Evolutionary conservation across 1,140 invertebrate species (phyloP), one percentile per base, ranked within the genome.

Genomic region (Cardiocondyla obscurior): DNA sequence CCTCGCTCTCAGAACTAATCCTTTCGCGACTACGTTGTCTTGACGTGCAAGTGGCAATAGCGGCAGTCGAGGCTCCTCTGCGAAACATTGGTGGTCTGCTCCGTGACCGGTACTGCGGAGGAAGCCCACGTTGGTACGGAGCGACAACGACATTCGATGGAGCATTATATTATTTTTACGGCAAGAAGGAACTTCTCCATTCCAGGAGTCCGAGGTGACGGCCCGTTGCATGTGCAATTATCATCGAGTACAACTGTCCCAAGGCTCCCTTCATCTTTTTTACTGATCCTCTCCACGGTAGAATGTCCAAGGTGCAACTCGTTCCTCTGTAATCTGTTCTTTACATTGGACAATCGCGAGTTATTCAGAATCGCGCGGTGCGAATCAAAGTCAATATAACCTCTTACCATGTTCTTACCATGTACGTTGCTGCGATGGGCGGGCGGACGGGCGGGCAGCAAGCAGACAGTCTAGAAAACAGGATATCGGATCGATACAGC

Each of bases 31-130:
- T 46, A 42, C 28, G 49, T 85, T 88, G 88, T 84, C 90, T 91
- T 82, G 91, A 90, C 86, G 87, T 89, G 70, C 65, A 85, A 83
- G 73, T 76, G 58, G 88, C 84, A 51, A 81, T 60, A 72, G 81
- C 83, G 28, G 83, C 72, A 65, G 81, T 82, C 14, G 83, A 70
- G 70, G 84, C 82, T 82, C 85, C 87, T 88, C 90, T 89, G 76
- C 90, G 84, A 88, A 90, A 91, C 91, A 92, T 92, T 90, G 91
- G 90, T 82, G 91, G 91, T 82, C 83, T 83, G 57, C 84, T 62
- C 82, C 89, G 62, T 86, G 83, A 81, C 85, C 72, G 51, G 49
- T 62, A 70, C 70, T 76, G 62, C 82, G 82, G 83, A 81, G 86
- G 73, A 76, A 76, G 87, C 88, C 72, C 76, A 86, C 83, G 82